Base-by-base conservation (phyloP, 2,113 vertebrate genomes). In the Brachyhypopomus occidentalis region DNA sequence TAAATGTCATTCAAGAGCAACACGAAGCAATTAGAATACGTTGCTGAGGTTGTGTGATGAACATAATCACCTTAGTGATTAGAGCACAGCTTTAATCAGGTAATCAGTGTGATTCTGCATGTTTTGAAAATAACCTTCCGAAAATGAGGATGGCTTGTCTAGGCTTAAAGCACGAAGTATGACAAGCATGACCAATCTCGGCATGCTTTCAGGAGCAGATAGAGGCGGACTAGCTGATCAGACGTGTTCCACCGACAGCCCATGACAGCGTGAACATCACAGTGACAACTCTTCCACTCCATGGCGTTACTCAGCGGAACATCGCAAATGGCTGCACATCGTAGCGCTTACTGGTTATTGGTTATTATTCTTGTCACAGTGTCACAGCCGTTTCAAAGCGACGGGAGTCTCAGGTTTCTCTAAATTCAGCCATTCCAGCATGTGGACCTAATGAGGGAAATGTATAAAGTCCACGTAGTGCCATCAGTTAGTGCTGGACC, bases 21-120 rank as follows among this genome's bases (percentile, higher is more conserved):
- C 34, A 70, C 7, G 9, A 2, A 9, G 34, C n/a, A 41, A 70
- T 70, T 38, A 70, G 2, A 41, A 12, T 12, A 22, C 11, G 36
- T n/a, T 41, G 36, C 22, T 25, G 19, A 22, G 34, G 20, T 41
- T 41, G 36, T 70, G 66, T 36, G 64, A 36, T 67, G 64, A 12
- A 70, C 14, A n/a, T 34, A 19, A 41, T 70, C 41, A n/a, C 36
- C 38, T 41, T 70, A 11, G 20, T 70, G 66, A 70, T 70, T 41
- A 70, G 66, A 19, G 19, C 36, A 12, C 19, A 70, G n/a, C 3
- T 41, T 41, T 22, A 70, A 70, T 70, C 66, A 70, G 66, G 66
- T 70, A 34, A 70, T 38, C 66, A 70, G 27, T n/a, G 66, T 41
- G n/a, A 6, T 2, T 69, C 30, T n/a, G 30, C 36, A 36, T 69